These are phyloP conservation scores for Neoseiulus cucumeris DNA, from an alignment of 1,140 invertebrate species.

Conservation along the genomic window DNA sequence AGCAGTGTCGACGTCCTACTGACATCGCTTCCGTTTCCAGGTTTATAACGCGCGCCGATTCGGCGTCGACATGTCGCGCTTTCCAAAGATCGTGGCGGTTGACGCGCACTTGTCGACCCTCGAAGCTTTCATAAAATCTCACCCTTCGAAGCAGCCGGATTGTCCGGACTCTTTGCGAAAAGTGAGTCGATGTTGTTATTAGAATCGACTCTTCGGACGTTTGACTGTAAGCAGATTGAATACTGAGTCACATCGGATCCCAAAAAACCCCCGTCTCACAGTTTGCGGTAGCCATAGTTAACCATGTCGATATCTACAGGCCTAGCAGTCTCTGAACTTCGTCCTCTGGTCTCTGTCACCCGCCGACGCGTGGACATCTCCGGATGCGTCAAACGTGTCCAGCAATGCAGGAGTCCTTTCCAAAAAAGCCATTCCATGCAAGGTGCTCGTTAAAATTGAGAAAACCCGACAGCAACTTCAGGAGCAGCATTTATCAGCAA, in stretches of 20 bases:
- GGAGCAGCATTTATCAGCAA: no score
- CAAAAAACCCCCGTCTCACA: not conserved
- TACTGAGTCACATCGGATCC: not conserved
- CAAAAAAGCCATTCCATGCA: no score
- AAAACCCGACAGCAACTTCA: no score
- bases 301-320: not conserved
- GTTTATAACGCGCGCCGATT: constrained; percentile 38
- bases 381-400: no score
- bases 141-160: constrained; percentile 73
- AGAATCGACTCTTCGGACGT: not conserved
- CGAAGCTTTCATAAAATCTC: constrained; percentile 65
- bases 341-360: constrained; percentile 1
- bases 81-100: constrained; percentile 41
- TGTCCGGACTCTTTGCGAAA: constrained; percentile 35
- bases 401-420: no score
- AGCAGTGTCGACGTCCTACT: no score
- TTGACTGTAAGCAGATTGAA: not conserved
- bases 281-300: not conserved
- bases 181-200: not conserved
- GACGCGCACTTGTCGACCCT: constrained; percentile 44
- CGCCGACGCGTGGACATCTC: not conserved
- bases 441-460: no score
- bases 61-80: constrained; percentile 67
- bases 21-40: not conserved
- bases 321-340: constrained; percentile 6